Evolutionary conservation across 2,113 vertebrate species (phyloP).

Genomic region (Brachyhypopomus gauderio): DNA sequence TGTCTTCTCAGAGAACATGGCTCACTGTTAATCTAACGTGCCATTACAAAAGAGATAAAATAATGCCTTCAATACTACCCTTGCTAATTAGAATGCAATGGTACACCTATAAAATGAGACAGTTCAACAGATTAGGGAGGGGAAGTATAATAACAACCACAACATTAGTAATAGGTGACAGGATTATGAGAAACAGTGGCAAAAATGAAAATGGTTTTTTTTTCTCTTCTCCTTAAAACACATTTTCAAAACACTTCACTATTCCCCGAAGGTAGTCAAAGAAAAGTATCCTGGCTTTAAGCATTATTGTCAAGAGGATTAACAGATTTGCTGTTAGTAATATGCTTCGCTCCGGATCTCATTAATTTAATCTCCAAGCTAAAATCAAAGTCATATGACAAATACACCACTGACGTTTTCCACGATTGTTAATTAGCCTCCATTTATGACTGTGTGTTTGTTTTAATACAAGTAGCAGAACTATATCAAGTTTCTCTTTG

Average conservation of each 20-base stretch:
- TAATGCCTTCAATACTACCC: constrained; percentile 72
- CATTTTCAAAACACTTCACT: constrained; percentile 17
- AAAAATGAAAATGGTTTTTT: constrained; percentile 30
- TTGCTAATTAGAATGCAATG: constrained; percentile 61
- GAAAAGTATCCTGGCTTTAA: constrained; percentile 56
- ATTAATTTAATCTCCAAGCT: constrained; percentile 60
- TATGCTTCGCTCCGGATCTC: constrained; percentile 46
- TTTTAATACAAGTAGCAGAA: constrained; percentile 23
- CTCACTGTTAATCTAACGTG: constrained; percentile 71
- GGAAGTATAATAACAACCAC: constrained; percentile 37
- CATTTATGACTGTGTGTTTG: too few relatives aligned
- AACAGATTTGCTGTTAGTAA: constrained; percentile 59
- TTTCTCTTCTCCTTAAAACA: constrained; percentile 1
- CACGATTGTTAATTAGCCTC: constrained; percentile 69
- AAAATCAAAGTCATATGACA: constrained; percentile 62
- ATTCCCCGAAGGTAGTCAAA: constrained; percentile 18
- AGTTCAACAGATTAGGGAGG: constrained; percentile 32
- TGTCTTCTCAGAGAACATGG: constrained; percentile 71
- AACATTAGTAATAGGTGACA: constrained; percentile 43
- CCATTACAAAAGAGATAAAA: constrained; percentile 61
- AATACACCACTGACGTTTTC: constrained; percentile 56
- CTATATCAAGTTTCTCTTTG: not conserved
- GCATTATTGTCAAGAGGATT: constrained; percentile 62
- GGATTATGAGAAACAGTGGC: constrained; percentile 42
- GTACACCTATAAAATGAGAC: constrained; percentile 37